Conservation (phyloP, 2,888 invertebrate genomes). For the Tiliacea citrago region DNA sequence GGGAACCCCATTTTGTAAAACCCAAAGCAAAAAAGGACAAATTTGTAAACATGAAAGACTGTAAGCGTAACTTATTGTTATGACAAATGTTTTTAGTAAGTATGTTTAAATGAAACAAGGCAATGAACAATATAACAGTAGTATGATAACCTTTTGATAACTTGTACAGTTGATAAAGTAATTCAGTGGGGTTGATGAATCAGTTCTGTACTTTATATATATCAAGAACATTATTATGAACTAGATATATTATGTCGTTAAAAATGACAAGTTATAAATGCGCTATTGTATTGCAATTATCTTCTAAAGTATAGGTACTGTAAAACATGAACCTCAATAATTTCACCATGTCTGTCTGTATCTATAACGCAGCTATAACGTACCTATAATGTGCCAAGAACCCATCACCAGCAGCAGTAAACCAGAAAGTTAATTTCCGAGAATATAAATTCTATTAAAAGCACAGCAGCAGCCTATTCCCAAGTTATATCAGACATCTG, state of each 20-base stretch:
- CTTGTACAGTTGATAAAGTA: conserved; percentile 38
- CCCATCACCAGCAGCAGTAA: neutral
- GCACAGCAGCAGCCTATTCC: neutral
- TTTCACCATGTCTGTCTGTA: neutral
- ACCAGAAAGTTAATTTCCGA: neutral
- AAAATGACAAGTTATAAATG: conserved; percentile 37
- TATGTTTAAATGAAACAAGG: conserved; percentile 40
- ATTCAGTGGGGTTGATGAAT: conserved; percentile 39
- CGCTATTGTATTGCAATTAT: conserved; percentile 23
- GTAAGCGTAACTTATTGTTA: conserved; percentile 32
- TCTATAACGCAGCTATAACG: neutral
- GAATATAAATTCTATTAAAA: neutral
- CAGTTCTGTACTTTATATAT: conserved; percentile 38
- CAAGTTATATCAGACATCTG: neutral
- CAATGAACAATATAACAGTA: conserved; percentile 26
- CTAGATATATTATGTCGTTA: conserved; percentile 36
- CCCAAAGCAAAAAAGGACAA: conserved; percentile 32
- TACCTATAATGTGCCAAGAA: conserved; percentile 32
- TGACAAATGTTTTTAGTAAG: conserved; percentile 30
- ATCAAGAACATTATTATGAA: conserved; percentile 26
- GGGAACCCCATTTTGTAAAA: conserved; percentile 20
- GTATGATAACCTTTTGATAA: conserved; percentile 59
- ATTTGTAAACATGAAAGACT: conserved; percentile 38
- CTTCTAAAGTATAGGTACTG: neutral
- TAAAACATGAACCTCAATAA: conserved; percentile 11